Percentiles rank a stretch among this genome's conserved stretches.
Evolutionary conservation across 2,113 vertebrate species (phyloP).

Genomic region (Phylloscopus trochilus): DNA sequence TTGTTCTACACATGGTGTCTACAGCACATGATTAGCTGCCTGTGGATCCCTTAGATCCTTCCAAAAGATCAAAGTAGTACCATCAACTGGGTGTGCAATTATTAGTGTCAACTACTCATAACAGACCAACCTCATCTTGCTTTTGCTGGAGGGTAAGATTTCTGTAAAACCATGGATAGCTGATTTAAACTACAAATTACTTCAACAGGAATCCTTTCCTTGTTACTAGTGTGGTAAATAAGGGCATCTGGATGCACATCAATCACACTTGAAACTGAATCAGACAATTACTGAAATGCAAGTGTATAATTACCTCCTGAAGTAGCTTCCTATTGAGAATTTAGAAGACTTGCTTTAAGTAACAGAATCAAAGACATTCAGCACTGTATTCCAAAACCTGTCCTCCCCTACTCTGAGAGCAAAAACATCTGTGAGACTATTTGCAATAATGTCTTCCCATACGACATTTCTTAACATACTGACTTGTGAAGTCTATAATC

Average conservation of each 20-base stretch:
- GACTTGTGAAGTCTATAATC: not conserved
- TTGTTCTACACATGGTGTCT: not conserved
- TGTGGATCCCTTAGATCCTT: not conserved
- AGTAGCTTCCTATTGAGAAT: not conserved
- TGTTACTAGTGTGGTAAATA: not conserved
- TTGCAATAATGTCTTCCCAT: not conserved
- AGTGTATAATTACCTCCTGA: not conserved
- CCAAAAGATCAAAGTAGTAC: constrained; percentile 2
- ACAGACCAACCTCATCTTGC: not conserved
- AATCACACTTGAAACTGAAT: not conserved
- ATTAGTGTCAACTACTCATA: not conserved
- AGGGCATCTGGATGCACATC: constrained; percentile 13
- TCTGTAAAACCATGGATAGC: not conserved
- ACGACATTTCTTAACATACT: not conserved
- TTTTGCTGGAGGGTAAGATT: not conserved
- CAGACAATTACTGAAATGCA: not conserved
- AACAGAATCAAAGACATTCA: not conserved
- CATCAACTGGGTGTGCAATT: not conserved
- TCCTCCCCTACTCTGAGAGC: not conserved
- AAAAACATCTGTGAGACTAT: not conserved
- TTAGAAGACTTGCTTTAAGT: not conserved
- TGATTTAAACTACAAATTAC: not conserved
- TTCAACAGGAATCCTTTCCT: not conserved
- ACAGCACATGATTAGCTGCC: not conserved
- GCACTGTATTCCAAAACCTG: not conserved